Evolutionary conservation across 2,797 vertebrate species (phyloP), one percentile per base, ranked within the genome.

Genomic region (Antennarius maculatus): DNA sequence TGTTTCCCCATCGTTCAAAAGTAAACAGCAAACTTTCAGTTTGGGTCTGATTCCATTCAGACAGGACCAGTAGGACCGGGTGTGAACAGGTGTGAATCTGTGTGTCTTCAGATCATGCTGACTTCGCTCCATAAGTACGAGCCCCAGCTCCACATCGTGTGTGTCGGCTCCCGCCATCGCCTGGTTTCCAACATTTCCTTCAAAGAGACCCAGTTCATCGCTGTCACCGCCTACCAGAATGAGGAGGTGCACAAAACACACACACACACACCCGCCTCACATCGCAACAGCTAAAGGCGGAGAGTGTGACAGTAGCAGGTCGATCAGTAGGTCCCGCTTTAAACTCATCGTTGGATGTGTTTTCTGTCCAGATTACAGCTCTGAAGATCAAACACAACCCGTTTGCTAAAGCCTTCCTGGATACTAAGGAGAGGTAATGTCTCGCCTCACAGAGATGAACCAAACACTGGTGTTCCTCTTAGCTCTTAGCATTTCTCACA

Each of bases 301-400:
- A 23, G 2, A 23, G 23, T 2, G 23, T 34, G 5, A 34, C 31
- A 34, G 8, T 8, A 34, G 31, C 31, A 34, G 31, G 5, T 48
- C 18, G 6, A 13, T 14, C 12, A 6, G 27, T 11, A 28, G 6
- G 23, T 23, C 23, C 7, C 49, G 15, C 9, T 13, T 51, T 14
- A 27, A 6, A 13, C 13, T 12, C 23, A 51, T 13, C 6, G 18
- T 29, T 29, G 12, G 12, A 1, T 53, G 14, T 29, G 7, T 16
- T 27, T 41, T 54, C 85, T 91, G 54, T 77, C 89, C 67, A 98
- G 97, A 97, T 98, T 87, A 97, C 97, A 7, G 95, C 96, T 77
- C 94, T 98, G 92, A 98, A 98, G 94, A 98, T 98, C 89, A 98
- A 97, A 86, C 95, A 98, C 84, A 98, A 98, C 80, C 96, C 96